phyloP scores from a whole-genome alignment of 2,797 vertebrate genomes.

The Lateolabrax maculatus region DNA sequence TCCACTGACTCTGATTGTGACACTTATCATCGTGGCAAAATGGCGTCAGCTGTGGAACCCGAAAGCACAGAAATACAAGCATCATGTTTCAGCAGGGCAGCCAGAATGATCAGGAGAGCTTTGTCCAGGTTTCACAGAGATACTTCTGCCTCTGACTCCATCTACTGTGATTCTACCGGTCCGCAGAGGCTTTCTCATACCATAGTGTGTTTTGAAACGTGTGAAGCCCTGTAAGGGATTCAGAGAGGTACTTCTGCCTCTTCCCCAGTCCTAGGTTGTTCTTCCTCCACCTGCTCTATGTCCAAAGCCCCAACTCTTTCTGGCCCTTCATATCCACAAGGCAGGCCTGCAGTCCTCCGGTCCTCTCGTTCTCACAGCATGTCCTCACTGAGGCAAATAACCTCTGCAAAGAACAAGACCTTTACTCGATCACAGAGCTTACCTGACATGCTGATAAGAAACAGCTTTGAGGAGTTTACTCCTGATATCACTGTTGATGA shows the following conservation, averaged over 20 bases:
- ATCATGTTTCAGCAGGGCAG: background rate
- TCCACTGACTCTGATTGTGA: background rate
- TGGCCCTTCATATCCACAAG: no score
- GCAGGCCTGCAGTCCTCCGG: background rate
- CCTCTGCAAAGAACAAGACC: background rate
- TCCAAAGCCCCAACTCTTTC: no score
- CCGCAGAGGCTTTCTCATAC: no score
- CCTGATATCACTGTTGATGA: slow-evolving; percentile 24
- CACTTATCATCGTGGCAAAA: background rate
- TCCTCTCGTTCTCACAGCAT: slow-evolving; percentile 4
- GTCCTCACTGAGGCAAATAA: background rate
- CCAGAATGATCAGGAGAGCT: background rate
- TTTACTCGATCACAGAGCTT: background rate
- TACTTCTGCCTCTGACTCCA: no score
- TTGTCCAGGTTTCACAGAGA: background rate
- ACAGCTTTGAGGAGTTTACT: slow-evolving; percentile 33
- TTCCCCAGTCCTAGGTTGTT: no score
- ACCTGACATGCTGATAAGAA: background rate
- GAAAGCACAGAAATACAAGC: background rate
- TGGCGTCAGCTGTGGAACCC: background rate
- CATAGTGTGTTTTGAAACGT: no score
- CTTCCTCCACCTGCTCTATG: no score
- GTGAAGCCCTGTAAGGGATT: no score
- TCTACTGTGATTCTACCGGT: no score
- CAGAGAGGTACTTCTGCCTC: no score